A percentile compares a stretch with the other conserved stretches of the same genome.
Evolutionary conservation across 2,797 vertebrate species (phyloP).

Genomic region (Hydrophis major): DNA sequence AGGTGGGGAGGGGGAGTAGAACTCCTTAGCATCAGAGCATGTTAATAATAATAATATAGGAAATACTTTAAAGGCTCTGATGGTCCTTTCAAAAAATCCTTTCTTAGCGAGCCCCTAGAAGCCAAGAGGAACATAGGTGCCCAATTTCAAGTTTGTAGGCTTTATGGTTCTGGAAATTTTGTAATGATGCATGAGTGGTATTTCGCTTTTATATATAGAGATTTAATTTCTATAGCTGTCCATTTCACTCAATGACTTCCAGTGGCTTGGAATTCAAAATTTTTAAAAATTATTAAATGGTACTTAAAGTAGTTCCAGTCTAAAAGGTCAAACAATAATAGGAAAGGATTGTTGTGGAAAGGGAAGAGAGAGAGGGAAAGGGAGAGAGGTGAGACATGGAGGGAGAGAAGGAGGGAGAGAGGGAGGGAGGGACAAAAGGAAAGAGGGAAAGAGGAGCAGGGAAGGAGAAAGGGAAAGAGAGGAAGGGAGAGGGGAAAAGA

Average conservation of each 20-base stretch:
- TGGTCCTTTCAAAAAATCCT: too few species aligned
- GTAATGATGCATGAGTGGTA: too few species aligned
- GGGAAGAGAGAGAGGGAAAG: neutral
- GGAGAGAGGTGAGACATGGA: neutral
- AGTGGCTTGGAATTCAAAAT: neutral
- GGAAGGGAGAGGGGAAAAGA: neutral
- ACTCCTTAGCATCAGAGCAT: too few species aligned
- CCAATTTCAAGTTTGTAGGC: too few species aligned
- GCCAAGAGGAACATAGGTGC: too few species aligned
- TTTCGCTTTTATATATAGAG: too few species aligned
- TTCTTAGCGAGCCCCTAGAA: too few species aligned
- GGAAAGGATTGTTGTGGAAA: neutral
- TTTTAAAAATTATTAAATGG: neutral
- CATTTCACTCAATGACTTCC: neutral
- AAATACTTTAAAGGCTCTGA: too few species aligned
- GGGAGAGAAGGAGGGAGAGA: too few species aligned
- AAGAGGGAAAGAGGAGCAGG: neutral
- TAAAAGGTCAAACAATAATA: neutral
- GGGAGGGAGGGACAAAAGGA: rapidly evolving
- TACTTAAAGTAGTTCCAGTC: neutral
- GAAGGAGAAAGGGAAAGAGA: neutral
- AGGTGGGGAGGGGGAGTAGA: too few species aligned
- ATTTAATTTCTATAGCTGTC: neutral
- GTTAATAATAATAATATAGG: too few species aligned
- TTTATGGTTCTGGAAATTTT: too few species aligned